Conservation (phyloP, 1,140 invertebrate species). For the Colletes latitarsis region DNA sequence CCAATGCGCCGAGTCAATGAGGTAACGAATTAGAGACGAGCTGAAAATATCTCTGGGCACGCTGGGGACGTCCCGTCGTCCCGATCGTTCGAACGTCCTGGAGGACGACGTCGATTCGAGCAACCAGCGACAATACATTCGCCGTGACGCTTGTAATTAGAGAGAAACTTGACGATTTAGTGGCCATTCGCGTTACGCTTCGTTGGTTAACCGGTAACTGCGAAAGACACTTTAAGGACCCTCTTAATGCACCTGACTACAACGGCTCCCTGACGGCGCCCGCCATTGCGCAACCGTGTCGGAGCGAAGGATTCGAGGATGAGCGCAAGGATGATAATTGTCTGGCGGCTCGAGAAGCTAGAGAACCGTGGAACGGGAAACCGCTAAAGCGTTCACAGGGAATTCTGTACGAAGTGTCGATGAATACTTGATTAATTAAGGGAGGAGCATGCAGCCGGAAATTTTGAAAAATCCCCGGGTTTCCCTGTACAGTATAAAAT, state of each 20-base stretch:
- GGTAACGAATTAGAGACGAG: slow-evolving; percentile 36
- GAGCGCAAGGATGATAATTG: slow-evolving; percentile 18
- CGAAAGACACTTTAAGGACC: slow-evolving; percentile 63
- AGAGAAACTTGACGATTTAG: slow-evolving; percentile 64
- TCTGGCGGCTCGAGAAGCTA: neutral
- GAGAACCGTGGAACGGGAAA: slow-evolving; percentile 1
- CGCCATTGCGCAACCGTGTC: slow-evolving; percentile 43
- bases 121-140: slow-evolving; percentile 47
- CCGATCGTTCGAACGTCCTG: slow-evolving; percentile 11
- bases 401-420: neutral
- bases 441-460: neutral
- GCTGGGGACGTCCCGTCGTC: neutral
- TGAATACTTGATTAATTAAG: neutral
- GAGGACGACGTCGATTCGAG: neutral
- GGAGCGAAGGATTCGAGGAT: slow-evolving; percentile 7
- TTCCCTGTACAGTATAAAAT: too few species aligned
- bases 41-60: slow-evolving; percentile 30
- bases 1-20: slow-evolving; percentile 30
- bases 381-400: neutral
- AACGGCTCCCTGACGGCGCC: slow-evolving; percentile 3
- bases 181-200: slow-evolving; percentile 45
- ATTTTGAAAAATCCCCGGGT: too few species aligned
- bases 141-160: slow-evolving; percentile 56
- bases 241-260: slow-evolving; percentile 60
- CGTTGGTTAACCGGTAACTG: slow-evolving; percentile 56